Base-by-base conservation (phyloP, 2,797 vertebrate species). In the Nannoperca australis region DNA sequence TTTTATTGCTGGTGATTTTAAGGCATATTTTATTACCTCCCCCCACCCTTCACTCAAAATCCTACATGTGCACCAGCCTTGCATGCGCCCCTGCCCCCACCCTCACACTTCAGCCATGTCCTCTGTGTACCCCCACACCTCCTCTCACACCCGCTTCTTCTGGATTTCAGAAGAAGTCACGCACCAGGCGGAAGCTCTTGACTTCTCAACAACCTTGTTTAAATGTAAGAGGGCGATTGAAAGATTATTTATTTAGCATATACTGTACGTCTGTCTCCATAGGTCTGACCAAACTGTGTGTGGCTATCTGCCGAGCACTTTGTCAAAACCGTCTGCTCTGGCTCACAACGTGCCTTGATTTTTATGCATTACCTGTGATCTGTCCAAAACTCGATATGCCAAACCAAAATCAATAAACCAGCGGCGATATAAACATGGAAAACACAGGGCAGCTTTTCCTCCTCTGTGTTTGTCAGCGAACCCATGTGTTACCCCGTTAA, bases 171-270 rank as follows among this genome's bases (percentile, higher is more conserved):
- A 40, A 50, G 24, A 59, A 70, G 72, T 76, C 74, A 49, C 3
- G 6, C 73, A 70, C 60, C 5, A 47, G 51, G 44, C 1, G 2
- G 32, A 58, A 60, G 14, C 64, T 40, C 50, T 34, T 18, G 55
- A 77, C 82, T 68, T 70, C 27, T 55, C 18, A 8, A 27, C n/a
- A 40, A 34, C 30, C 51, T 64, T 40, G 32, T 68, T 61, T 59
- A n/a, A 58, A 65, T 49, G 1, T 10, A 36, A 7, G 47, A 34
- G 53, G 47, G 45, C 3, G 0, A 67, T 24, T 65, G 2, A 73
- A 49, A 61, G 49, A 60, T 61, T 45, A 27, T 15, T 8, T 14
- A 3, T 9, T 11, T 14, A n/a, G 58, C 17, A 20, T 36, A 49
- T 55, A n/a, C n/a, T 30, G 17, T 34, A 32, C 3, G 9, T 32